Evolutionary conservation across 2,113 vertebrate genomes (phyloP).

Genomic region (Chlorodrepanis virens): DNA sequence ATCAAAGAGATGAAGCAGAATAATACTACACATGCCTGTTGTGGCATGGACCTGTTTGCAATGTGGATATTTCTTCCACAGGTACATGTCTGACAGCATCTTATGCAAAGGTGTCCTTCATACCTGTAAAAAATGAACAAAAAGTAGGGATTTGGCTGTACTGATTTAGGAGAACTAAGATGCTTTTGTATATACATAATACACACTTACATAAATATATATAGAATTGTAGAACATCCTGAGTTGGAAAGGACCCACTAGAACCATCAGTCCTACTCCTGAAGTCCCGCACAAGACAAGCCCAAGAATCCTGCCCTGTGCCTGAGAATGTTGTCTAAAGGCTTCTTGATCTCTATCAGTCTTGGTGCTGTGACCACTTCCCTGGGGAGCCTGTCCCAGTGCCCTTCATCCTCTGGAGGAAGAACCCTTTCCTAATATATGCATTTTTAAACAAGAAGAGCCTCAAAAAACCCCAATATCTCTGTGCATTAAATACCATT

Average conservation of each 20-base stretch:
- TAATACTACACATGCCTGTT: background rate
- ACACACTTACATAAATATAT: fast-evolving
- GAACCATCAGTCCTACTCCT: background rate
- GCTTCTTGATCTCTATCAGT: background rate
- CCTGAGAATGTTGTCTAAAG: background rate
- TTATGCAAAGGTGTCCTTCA: background rate
- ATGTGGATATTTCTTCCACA: background rate
- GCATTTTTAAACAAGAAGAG: background rate
- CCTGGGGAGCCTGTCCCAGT: background rate
- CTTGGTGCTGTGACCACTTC: background rate
- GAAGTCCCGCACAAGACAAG: background rate
- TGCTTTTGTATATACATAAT: background rate
- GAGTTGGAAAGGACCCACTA: background rate
- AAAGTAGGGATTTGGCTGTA: background rate
- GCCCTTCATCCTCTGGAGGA: too few species aligned
- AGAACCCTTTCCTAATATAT: background rate
- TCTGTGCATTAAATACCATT: background rate
- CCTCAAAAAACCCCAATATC: background rate
- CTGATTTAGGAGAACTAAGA: background rate
- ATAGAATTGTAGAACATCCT: background rate
- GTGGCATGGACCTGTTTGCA: background rate
- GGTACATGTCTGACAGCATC: background rate
- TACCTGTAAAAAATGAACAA: background rate
- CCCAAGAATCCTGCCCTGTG: background rate
- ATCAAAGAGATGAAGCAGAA: background rate